These are phyloP conservation scores for Ibycter americanus DNA, from an alignment of 2,797 vertebrate genomes.

Conservation along the genomic window DNA sequence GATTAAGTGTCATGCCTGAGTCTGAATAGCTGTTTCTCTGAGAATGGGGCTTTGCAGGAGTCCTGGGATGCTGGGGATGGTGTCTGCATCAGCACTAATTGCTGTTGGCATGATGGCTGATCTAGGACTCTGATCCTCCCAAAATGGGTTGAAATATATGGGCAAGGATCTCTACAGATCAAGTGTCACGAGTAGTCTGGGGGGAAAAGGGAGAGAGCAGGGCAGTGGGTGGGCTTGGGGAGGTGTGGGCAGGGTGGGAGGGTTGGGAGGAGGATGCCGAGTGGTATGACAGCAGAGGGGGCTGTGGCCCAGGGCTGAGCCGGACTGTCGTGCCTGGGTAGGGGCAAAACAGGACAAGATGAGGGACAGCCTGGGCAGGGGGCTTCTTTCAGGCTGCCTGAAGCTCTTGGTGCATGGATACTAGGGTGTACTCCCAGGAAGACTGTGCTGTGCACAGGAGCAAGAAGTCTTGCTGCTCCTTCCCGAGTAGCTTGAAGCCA, in stretches of 20 bases:
- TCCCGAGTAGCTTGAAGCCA: not conserved
- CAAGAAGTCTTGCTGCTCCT: not conserved
- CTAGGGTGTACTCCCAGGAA: not conserved
- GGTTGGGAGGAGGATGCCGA: not conserved
- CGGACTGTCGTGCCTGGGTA: no score
- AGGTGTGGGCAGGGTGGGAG: not conserved
- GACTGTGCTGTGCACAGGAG: not conserved
- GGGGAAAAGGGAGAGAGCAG: not conserved
- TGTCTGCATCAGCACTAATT: not conserved
- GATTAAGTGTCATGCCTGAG: not conserved
- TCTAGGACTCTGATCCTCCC: not conserved
- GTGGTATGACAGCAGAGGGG: not conserved
- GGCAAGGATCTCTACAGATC: not conserved
- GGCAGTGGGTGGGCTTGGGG: not conserved
- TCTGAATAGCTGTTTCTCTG: not conserved
- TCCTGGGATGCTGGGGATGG: not conserved
- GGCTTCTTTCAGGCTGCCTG: not conserved
- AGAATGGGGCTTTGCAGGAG: not conserved
- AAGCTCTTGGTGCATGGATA: not conserved
- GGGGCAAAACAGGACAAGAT: not conserved
- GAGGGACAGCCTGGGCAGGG: not conserved
- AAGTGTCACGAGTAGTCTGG: not conserved
- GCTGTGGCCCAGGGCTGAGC: not conserved
- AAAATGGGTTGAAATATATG: not conserved
- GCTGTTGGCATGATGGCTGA: not conserved